Evolutionary conservation across 2,113 vertebrate genomes (phyloP), one percentile per base, ranked within the genome.

Genomic region (Cnemophilus loriae): DNA sequence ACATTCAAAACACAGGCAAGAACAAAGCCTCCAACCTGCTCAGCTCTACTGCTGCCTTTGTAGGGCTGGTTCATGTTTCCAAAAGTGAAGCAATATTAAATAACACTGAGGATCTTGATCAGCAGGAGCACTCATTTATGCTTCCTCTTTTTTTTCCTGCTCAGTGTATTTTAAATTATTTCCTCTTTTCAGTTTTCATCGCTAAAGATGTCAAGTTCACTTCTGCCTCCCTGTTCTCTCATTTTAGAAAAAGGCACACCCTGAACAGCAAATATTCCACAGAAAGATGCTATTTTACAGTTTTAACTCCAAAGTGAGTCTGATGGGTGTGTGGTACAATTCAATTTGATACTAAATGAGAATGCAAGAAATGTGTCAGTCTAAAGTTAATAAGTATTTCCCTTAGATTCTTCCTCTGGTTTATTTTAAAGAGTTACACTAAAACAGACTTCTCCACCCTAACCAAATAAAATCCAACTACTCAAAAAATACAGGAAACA

Each of bases 131-230:
- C 24, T 55, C 32, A n/a, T 39, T 79, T 52, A 56, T 26, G 56
- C 64, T 89, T 95, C 93, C 94, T 33, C 86, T 84, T 86, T 68
- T 46, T 47, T 41, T 3, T 1, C 4, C 9, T 6, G 5, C 33
- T 19, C 11, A 19, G 44, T 30, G 47, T 92, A 74, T 90, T 91
- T 85, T 81, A 63, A 93, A 92, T 90, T 67, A 93, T 63, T 95
- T 96, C 91, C 92, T 92, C 73, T 74, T 97, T 95, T 90, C 73
- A 60, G 59, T 89, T 96, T 77, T 81, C 64, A 70, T 63, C 73
- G 55, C 49, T 74, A 27, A 67, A 91, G 39, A 93, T 35, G 42
- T 10, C n/a, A 57, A 86, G 63, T 89, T 93, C 47, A 41, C 86
- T 92, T 92, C 73, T 90, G 76, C 57, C 90, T 94, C 44, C 55